Evolutionary conservation across 2,888 invertebrate species (phyloP).

Genomic region (Sesia apiformis): DNA sequence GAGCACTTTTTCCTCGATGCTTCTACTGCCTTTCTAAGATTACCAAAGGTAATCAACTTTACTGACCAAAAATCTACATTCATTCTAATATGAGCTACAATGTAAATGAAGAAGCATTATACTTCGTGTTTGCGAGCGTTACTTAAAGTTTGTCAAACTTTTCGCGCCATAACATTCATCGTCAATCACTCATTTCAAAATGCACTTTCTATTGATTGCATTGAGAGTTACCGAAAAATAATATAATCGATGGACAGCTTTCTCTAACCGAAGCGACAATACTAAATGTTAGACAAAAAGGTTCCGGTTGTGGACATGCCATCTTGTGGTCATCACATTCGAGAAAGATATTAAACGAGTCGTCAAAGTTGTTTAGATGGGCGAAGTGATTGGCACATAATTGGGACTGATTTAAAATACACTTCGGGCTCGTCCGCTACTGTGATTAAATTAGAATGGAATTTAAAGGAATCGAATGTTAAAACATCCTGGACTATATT

Average conservation of each 20-base stretch:
- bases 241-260: conserved; percentile 15
- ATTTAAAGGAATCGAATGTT: too few relatives aligned
- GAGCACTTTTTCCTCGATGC: conserved; percentile 10
- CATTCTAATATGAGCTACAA: neutral
- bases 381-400: too few relatives aligned
- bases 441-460: too few relatives aligned
- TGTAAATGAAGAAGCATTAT: conserved; percentile 2
- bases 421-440: too few relatives aligned
- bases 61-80: neutral
- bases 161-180: conserved; percentile 5
- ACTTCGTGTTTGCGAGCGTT: neutral
- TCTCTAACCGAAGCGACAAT: conserved; percentile 12
- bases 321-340: neutral
- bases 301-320: neutral
- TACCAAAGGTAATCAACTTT: too few relatives aligned
- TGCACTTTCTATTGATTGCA: conserved; percentile 30
- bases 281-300: conserved; percentile 7
- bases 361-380: neutral
- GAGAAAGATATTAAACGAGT: neutral
- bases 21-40: conserved; percentile 16
- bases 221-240: conserved; percentile 25
- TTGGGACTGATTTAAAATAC: too few relatives aligned
- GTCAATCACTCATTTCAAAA: conserved; percentile 16
- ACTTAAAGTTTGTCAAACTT: neutral
- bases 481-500: too few relatives aligned